Percentiles rank a stretch among this genome's conserved stretches.
Conservation (phyloP, 2,113 vertebrate genomes). For the Orycteropus afer region DNA sequence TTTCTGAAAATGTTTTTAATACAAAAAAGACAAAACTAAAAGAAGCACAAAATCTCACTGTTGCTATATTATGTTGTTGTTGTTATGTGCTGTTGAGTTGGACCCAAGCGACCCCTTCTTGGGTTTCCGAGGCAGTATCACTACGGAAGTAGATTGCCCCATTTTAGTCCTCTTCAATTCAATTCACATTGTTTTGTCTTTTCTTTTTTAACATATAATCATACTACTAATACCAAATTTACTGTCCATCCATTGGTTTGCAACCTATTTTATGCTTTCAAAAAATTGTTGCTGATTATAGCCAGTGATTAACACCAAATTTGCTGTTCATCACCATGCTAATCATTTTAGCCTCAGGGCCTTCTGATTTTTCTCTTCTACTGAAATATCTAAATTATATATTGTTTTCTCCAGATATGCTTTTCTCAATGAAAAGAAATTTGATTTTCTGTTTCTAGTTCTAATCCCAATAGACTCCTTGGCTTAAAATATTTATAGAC, state of each 20-base stretch:
- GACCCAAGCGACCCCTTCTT: too few relatives aligned
- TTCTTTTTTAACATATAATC: background rate
- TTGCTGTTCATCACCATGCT: background rate
- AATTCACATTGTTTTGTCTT: background rate
- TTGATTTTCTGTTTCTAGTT: conserved; percentile 64
- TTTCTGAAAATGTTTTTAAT: conserved; percentile 5
- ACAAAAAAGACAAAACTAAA: background rate
- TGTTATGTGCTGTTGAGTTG: too few relatives aligned
- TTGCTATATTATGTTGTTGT: background rate
- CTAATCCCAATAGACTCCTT: conserved; percentile 49
- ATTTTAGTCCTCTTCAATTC: background rate
- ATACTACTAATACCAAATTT: background rate
- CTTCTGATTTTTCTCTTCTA: background rate
- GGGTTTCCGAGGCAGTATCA: too few relatives aligned
- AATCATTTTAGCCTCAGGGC: background rate
- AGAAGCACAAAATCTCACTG: background rate
- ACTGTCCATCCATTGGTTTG: conserved; percentile 9
- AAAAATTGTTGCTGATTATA: background rate
- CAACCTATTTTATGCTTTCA: background rate
- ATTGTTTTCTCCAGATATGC: conserved; percentile 19
- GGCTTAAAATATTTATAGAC: conserved; percentile 63
- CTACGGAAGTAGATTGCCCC: too few relatives aligned
- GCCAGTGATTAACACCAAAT: background rate
- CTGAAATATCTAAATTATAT: conserved; percentile 37
- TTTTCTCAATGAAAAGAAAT: conserved; percentile 69